Conservation (phyloP, 2,888 invertebrate species). For the Agriopis aurantiaria region DNA sequence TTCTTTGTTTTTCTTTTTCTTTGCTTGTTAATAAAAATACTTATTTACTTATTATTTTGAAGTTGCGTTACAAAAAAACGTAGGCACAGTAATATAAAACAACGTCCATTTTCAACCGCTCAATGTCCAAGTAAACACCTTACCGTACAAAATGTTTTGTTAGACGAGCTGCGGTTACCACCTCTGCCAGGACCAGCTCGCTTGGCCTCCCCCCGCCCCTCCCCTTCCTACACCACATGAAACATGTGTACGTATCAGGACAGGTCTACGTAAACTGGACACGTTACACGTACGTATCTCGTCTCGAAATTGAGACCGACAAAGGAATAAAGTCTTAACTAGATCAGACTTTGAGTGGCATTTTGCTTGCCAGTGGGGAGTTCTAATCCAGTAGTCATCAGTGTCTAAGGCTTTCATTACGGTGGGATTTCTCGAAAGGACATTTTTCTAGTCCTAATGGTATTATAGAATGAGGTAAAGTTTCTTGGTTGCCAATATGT, state of each 20-base stretch:
- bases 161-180: slow-evolving; percentile 50
- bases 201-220: slow-evolving; percentile 28
- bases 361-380: slow-evolving; percentile 33
- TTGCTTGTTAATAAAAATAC: too few species aligned
- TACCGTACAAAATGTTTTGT: slow-evolving; percentile 48
- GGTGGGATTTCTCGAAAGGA: slow-evolving; percentile 42
- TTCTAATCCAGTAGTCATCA: slow-evolving; percentile 46
- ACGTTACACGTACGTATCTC: slow-evolving; percentile 41
- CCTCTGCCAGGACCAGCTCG: slow-evolving; percentile 42
- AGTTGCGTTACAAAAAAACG: too few species aligned
- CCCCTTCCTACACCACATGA: neutral
- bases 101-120: neutral
- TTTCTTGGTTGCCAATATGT: slow-evolving; percentile 36
- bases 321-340: slow-evolving; percentile 46
- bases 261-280: slow-evolving; percentile 49
- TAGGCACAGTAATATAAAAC: too few species aligned
- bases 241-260: slow-evolving; percentile 33
- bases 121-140: slow-evolving; percentile 29
- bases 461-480: slow-evolving; percentile 36
- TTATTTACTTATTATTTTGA: too few species aligned
- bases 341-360: slow-evolving; percentile 34
- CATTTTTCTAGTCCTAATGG: slow-evolving; percentile 46
- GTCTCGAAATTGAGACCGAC: slow-evolving; percentile 41
- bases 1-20: too few species aligned
- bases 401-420: slow-evolving; percentile 50